Evolutionary conservation across 2,113 vertebrate species (phyloP), one percentile per base, ranked within the genome.

Genomic region (Synchiropus splendidus): DNA sequence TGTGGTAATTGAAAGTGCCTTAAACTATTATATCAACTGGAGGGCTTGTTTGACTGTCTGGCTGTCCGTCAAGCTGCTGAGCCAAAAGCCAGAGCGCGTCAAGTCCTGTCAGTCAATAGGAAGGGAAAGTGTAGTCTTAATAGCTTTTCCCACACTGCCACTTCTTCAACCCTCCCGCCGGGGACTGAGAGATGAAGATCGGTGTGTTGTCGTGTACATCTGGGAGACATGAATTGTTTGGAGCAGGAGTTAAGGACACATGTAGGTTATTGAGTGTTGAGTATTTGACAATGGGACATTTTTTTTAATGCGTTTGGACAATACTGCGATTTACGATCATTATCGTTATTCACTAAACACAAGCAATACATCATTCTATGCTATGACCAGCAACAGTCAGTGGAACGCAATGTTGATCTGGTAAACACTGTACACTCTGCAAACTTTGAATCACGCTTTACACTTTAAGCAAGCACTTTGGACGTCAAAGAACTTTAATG

Each of bases 1-100:
- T 95, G 85, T 84, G 88, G 89, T 98, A 98, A 97, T 97, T 96
- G 92, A 97, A 97, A 95, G 92, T 96, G 92, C 97, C 97, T 96
- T 92, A 91, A 94, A 94, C 92, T 93, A 94, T 98, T 94, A 97
- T 92, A 91, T 92, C 92, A 92, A 90, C 90, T 88, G 89, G 88
- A 92, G 90, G 90, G 91, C 92, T 98, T 98, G 92, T 98, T 98
- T 98, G 93, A 96, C 86, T 96, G 92, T 94, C 89, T 87, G 89
- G 83, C 91, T 94, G 94, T 89, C 94, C 92, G 86, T 98, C 93
- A 94, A 81, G 74, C 78, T 75, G 77, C 87, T 83, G 85, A 88
- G 89, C 88, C 90, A 89, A 92, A 92, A 96, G 91, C 92, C 70
- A 86, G 85, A 85, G 87, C 87, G 89, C 90, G 92, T 93, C 93